Conservation (phyloP, 2,113 vertebrate genomes). For the Ictidomys tridecemlineatus region DNA sequence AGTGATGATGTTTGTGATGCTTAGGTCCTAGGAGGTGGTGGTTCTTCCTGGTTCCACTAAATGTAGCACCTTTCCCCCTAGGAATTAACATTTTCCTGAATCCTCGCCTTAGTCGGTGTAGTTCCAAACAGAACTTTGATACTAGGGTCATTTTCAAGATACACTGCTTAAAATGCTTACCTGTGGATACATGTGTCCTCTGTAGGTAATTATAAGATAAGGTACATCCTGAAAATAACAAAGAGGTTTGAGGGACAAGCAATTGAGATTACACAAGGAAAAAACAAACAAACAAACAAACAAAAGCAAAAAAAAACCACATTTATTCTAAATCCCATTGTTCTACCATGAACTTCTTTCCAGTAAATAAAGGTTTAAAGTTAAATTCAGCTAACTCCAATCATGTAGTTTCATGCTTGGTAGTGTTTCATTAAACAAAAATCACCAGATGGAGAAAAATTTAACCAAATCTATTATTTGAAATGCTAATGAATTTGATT, state of each 20-base stretch:
- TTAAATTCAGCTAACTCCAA: conserved; percentile 8
- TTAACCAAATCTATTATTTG: conserved; percentile 43
- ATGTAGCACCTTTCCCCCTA: neutral
- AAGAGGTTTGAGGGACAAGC: neutral
- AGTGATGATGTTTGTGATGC: neutral
- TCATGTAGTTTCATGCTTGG: neutral
- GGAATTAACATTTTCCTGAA: neutral
- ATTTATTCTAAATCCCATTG: conserved; percentile 4
- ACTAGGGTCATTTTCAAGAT: neutral
- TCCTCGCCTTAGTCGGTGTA: neutral
- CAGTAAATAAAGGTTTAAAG: conserved; percentile 6
- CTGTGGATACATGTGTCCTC: neutral
- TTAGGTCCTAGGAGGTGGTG: neutral
- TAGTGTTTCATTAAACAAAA: conserved; percentile 47
- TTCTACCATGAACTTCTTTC: conserved; percentile 10
- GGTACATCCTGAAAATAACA: neutral
- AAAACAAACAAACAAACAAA: neutral
- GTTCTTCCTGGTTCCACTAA: neutral
- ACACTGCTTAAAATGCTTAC: neutral
- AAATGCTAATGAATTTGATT: conserved; percentile 69
- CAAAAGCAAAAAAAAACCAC: neutral
- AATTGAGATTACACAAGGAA: neutral
- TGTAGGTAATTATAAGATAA: neutral
- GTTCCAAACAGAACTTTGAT: neutral
- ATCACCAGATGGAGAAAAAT: conserved; percentile 23